phyloP scores from a whole-genome alignment of 2,888 invertebrate genomes.

The Hyposoter didymator region DNA sequence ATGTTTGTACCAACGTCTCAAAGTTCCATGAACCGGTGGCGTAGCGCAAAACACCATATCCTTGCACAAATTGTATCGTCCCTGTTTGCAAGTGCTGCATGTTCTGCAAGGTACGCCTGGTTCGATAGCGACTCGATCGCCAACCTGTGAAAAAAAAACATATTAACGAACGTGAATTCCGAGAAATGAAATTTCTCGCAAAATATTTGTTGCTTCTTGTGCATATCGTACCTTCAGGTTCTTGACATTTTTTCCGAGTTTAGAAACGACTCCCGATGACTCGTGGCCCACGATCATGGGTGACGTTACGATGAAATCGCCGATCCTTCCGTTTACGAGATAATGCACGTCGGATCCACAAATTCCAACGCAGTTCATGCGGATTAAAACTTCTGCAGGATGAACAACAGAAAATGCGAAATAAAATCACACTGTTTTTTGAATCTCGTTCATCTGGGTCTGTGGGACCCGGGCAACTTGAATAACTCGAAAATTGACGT shows the following conservation, averaged over 20 bases:
- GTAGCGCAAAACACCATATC: slow-evolving; percentile 97
- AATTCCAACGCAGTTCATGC: slow-evolving; percentile 97
- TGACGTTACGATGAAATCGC: slow-evolving; percentile 92
- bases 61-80: slow-evolving; percentile 95
- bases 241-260: slow-evolving; percentile 90
- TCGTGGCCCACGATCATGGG: slow-evolving; percentile 99
- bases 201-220: neutral
- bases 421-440: neutral
- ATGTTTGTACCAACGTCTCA: slow-evolving; percentile 94
- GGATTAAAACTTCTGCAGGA: slow-evolving; percentile 91
- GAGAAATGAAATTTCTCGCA: neutral
- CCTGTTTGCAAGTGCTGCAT: slow-evolving; percentile 94
- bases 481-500: neutral
- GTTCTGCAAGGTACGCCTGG: slow-evolving; percentile 95
- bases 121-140: slow-evolving; percentile 97
- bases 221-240: slow-evolving; percentile 85
- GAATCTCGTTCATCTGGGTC: neutral
- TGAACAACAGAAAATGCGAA: slow-evolving; percentile 6
- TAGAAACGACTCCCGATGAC: slow-evolving; percentile 91
- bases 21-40: slow-evolving; percentile 96
- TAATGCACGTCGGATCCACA: slow-evolving; percentile 99
- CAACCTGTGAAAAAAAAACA: slow-evolving; percentile 83
- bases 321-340: slow-evolving; percentile 93
- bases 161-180: neutral
- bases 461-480: neutral